Evolutionary conservation across 2,113 vertebrate genomes (phyloP).

Genomic region (Verasper variegatus): DNA sequence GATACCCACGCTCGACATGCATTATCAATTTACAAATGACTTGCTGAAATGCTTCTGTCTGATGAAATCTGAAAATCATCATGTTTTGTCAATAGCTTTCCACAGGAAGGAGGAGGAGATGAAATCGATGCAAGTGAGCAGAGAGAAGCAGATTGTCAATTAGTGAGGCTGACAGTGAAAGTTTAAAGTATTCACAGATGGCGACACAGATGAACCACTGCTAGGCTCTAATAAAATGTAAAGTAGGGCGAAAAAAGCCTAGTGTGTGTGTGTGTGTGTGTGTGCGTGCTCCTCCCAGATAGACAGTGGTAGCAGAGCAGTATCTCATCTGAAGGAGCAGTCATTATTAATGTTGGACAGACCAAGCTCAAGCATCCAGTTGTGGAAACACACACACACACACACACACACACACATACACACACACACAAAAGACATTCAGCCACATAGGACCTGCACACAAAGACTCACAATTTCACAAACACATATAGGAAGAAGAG

Average conservation of each 20-base stretch:
- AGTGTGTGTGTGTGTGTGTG: background rate
- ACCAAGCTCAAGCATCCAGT: background rate
- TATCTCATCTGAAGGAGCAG: background rate
- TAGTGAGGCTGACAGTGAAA: slow-evolving; percentile 58
- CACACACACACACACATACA: background rate
- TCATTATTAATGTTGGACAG: background rate
- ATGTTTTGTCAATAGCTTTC: background rate
- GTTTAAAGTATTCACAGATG: slow-evolving; percentile 65
- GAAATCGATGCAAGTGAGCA: slow-evolving; percentile 53
- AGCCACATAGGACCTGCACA: too few relatives aligned
- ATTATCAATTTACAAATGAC: background rate
- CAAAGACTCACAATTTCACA: background rate
- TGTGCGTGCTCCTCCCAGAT: background rate
- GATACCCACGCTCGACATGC: background rate
- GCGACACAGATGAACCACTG: slow-evolving; percentile 54
- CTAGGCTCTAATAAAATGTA: slow-evolving; percentile 3
- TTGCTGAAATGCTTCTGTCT: background rate
- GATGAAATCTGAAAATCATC: background rate
- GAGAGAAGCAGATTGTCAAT: slow-evolving; percentile 63
- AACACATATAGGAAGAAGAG: slow-evolving; percentile 28
- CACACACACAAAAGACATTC: background rate
- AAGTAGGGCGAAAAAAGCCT: background rate
- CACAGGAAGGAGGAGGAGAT: slow-evolving; percentile 42
- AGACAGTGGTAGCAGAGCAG: background rate
- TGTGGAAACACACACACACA: background rate